Evolutionary conservation across 2,113 vertebrate species (phyloP), one percentile per base, ranked within the genome.

Genomic region (Bos indicus): DNA sequence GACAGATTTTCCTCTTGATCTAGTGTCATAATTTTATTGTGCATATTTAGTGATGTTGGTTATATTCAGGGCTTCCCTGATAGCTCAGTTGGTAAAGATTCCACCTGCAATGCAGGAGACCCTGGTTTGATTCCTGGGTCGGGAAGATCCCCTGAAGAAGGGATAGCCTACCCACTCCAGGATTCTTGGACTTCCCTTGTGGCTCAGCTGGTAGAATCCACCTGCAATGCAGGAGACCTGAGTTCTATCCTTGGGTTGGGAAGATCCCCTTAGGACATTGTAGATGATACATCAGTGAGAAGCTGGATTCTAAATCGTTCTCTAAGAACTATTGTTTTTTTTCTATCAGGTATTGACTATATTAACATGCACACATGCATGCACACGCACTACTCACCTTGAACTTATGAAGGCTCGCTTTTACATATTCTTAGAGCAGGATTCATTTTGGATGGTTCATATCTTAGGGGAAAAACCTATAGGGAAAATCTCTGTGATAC

Each of bases 141-240:
- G 0, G 33, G 17, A 36, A n/a, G 16, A 36, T 71, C 17, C n/a
- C 67, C 19, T 71, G 5, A 5, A 71, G n/a, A 23, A 36, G 19
- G 19, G 67, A 40, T 71, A 71, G n/a, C 5, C n/a, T 40, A 71
- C 19, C 19, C 67, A 71, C n/a, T 40, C 67, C 19, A 36, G 67
- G 67, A 36, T 71, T 71, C 67, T 71, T 71, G 9, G n/a, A 12
- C 67, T 71, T 71, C n/a, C 67, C 19, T 71, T 71, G n/a, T 6
- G n/a, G n/a, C n/a, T 40, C 5, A 12, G n/a, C n/a, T 40, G n/a
- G n/a, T 40, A 40, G 10, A 71, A 71, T 40, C n/a, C n/a, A 71
- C n/a, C n/a, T 71, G 5, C 67, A 71, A 12, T 71, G n/a, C 19
- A 23, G 67, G n/a, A 40, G n/a, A 71, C 67, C 10, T 71, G 9